phyloP scores from a whole-genome alignment of 2,797 vertebrate genomes.

The Morelia viridis region DNA sequence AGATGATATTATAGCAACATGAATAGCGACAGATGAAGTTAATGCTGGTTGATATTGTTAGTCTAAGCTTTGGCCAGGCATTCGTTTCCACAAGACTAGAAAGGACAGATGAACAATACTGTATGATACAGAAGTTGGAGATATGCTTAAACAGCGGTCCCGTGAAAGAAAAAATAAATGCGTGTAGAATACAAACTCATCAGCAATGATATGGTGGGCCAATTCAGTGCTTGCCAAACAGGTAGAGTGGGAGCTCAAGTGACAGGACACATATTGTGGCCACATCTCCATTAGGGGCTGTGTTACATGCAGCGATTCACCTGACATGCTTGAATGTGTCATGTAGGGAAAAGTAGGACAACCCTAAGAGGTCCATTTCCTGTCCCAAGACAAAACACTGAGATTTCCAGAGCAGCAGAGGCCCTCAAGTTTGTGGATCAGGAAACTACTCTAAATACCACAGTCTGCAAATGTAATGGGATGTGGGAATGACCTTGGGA shows the following conservation, averaged over 20 bases:
- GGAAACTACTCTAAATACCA: not conserved
- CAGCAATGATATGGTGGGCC: not conserved
- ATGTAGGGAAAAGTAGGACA: not conserved
- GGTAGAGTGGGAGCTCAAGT: constrained; percentile 4
- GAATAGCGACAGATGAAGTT: constrained; percentile 17
- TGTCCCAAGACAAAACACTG: not conserved
- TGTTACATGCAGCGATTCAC: not conserved
- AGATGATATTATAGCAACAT: constrained; percentile 11
- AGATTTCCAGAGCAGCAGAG: not conserved
- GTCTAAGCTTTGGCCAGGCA: constrained; percentile 18
- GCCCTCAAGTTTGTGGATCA: not conserved
- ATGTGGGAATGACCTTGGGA: no score
- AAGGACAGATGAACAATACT: fast-evolving
- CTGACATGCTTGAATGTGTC: not conserved
- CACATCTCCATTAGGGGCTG: constrained; percentile 8
- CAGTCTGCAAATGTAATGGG: no score
- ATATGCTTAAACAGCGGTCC: not conserved
- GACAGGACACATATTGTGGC: not conserved
- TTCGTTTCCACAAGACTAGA: constrained; percentile 15
- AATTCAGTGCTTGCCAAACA: constrained; percentile 8
- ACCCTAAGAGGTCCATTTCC: not conserved
- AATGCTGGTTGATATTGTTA: constrained; percentile 20
- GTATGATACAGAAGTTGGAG: constrained; percentile 9
- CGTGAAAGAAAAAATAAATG: not conserved
- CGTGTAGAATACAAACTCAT: constrained; percentile 7